phyloP scores from a whole-genome alignment of 92 coral and sea anemone genomes.

The Zoanthus sociatus region DNA sequence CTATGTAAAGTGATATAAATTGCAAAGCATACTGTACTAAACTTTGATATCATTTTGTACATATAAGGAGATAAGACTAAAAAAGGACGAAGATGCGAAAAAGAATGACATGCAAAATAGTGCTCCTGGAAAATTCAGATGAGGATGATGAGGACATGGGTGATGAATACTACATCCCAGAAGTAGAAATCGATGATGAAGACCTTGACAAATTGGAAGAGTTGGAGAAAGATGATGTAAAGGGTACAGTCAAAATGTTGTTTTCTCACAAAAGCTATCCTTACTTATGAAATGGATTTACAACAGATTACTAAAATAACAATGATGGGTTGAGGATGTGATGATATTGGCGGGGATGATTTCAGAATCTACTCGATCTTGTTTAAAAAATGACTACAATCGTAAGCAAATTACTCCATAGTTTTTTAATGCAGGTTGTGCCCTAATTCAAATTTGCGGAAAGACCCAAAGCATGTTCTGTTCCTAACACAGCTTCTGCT shows the following conservation, averaged over 20 bases:
- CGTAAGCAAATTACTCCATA: not conserved
- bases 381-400: not conserved
- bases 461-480: not conserved
- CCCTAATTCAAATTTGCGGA: not conserved
- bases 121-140: slow-evolving; percentile 16
- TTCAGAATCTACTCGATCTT: not conserved
- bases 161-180: slow-evolving; percentile 20
- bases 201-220: not conserved
- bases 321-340: not conserved
- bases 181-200: not conserved
- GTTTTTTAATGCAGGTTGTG: slow-evolving; percentile 1
- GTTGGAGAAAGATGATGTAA: slow-evolving; percentile 3
- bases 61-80: not conserved
- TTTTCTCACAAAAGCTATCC: not conserved
- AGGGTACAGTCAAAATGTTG: slow-evolving; percentile 7
- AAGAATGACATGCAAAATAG: not conserved
- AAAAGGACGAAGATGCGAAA: not conserved
- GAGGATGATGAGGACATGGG: slow-evolving; percentile 23
- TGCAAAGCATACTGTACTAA: slow-evolving; percentile 10
- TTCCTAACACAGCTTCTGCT: slow-evolving; percentile 9
- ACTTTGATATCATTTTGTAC: not conserved
- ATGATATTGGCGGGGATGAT: slow-evolving; percentile 1
- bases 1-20: not conserved
- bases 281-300: not conserved
- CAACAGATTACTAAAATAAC: not conserved